Base-by-base conservation (phyloP, 2,888 invertebrate species). In the Thyatira batis region DNA sequence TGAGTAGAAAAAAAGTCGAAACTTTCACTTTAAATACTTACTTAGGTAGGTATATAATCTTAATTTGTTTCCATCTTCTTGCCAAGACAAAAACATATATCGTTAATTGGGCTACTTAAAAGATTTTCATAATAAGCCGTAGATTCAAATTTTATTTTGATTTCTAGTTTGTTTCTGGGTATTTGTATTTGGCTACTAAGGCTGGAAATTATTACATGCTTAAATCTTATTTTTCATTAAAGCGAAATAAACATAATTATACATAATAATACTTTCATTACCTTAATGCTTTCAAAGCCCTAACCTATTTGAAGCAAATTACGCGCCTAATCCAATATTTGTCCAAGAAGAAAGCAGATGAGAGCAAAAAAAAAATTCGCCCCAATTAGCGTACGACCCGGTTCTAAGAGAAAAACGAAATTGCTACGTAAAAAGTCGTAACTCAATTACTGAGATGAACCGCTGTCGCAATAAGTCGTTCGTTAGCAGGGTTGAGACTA, bases 391-490 rank as follows among this genome's bases (percentile, higher is more conserved):
- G 85, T 84, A 78, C 84, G 84, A 83, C 87, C 84, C 79, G 83
- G 78, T 85, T 87, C 87, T 88, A 85, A 89, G 87, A 88, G 86
- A 88, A 87, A 89, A 90, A 87, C 84, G 85, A 89, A 90, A 90
- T 89, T 89, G 88, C 89, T 85, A 89, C 89, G 89, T 89, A 90
- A 89, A 91, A 92, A 90, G 88, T 91, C 89, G 90, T 92, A 92
- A 92, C 91, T 92, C 91, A 91, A 92, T 92, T 92, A 92, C 87
- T 76, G 72, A 80, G 87, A 89, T 89, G 91, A 89, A 89, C 88
- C 89, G 82, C 86, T 87, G 89, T 89, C 89, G 89, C 89, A 86
- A 87, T 90, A 89, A 89, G 89, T 87, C 87, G 82, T 89, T 91
- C 89, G 90, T 89, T 90, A 90, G 85, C 79, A 74, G 79, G 78